A percentile compares a stretch with the other conserved stretches of the same genome.
Evolutionary conservation across 2,888 invertebrate genomes (phyloP).

Genomic region (Drosophila engyochracea): DNA sequence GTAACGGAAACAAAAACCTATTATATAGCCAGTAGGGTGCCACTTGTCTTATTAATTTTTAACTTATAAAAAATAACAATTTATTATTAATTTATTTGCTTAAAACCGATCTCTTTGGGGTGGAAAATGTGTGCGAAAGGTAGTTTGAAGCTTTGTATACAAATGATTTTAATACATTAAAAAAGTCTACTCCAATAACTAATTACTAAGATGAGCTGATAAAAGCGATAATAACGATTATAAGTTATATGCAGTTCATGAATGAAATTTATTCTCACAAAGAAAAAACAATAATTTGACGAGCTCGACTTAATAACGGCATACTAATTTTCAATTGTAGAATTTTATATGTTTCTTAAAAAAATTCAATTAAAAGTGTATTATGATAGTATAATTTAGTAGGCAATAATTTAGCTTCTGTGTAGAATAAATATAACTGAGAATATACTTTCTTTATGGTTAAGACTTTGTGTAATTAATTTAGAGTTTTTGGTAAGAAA

Average conservation of each 20-base stretch:
- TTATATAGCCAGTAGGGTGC: not conserved
- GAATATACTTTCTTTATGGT: not conserved
- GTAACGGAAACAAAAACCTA: not conserved
- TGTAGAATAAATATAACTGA: not conserved
- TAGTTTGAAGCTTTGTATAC: no score
- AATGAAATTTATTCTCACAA: not conserved
- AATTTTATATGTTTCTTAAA: not conserved
- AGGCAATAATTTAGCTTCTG: not conserved
- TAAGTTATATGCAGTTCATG: not conserved
- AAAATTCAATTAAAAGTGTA: not conserved
- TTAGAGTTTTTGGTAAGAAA: not conserved
- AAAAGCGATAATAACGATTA: not conserved
- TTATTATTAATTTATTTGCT: not conserved
- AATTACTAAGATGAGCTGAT: not conserved
- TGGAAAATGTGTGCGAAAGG: not conserved
- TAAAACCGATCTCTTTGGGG: not conserved
- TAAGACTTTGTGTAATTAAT: not conserved
- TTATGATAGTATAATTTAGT: not conserved
- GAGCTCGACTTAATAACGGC: not conserved
- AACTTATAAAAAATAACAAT: not conserved
- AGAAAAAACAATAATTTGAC: not conserved
- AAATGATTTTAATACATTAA: not conserved
- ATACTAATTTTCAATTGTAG: no score
- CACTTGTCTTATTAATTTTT: conserved; percentile 3
- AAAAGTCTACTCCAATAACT: not conserved